A percentile compares a stretch with the other conserved stretches of the same genome.
phyloP scores from a whole-genome alignment of 2,888 invertebrate genomes.

The Tiliacea citrago region DNA sequence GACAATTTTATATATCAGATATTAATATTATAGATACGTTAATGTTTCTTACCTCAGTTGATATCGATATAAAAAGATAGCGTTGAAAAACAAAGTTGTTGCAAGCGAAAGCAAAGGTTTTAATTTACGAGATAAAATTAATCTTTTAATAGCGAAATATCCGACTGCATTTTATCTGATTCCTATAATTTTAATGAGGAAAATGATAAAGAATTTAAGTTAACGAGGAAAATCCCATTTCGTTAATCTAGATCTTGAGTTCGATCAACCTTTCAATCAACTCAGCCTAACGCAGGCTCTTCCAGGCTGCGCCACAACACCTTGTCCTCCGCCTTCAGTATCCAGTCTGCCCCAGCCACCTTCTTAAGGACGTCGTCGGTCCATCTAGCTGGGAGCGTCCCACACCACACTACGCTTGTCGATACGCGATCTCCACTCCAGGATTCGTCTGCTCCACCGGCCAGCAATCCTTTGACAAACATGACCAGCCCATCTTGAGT shows the following conservation, averaged over 20 bases:
- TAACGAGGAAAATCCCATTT: slow-evolving; percentile 28
- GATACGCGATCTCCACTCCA: neutral
- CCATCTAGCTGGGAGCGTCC: neutral
- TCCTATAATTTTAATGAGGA: slow-evolving; percentile 16
- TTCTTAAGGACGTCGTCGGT: neutral
- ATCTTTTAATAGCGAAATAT: slow-evolving; percentile 38
- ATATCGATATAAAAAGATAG: slow-evolving; percentile 22
- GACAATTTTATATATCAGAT: slow-evolving; percentile 19
- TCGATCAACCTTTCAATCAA: neutral
- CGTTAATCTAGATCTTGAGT: neutral
- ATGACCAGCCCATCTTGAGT: neutral
- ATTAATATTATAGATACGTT: slow-evolving; percentile 8
- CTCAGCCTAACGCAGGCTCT: neutral
- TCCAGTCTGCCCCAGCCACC: neutral
- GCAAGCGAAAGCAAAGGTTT: slow-evolving; percentile 21
- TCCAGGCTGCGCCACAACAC: neutral
- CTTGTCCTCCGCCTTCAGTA: too few species aligned
- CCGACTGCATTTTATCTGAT: slow-evolving; percentile 16
- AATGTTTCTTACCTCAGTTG: slow-evolving; percentile 26
- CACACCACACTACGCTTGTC: neutral
- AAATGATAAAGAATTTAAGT: slow-evolving; percentile 28
- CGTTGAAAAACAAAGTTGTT: slow-evolving; percentile 15
- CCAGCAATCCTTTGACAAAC: neutral
- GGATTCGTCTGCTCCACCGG: neutral
- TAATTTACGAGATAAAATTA: slow-evolving; percentile 33